Conservation (phyloP, 2,888 invertebrate genomes). For the Lochmaea crataegi region DNA sequence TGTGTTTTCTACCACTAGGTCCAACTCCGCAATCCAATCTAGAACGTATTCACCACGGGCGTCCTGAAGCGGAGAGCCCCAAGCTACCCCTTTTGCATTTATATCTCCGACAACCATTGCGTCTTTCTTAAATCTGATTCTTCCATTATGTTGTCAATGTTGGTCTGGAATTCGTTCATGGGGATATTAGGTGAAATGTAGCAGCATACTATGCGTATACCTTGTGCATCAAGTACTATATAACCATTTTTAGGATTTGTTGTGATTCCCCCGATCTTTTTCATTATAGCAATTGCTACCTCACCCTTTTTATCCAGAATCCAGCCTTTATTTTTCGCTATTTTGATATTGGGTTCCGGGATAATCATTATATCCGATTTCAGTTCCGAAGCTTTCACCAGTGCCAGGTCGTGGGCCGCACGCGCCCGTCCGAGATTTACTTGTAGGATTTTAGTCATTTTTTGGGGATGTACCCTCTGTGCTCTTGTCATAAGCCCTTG, state of each 20-base stretch:
- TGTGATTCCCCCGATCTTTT: conserved; percentile 8
- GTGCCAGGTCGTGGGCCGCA: conserved; percentile 14
- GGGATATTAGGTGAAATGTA: conserved; percentile 26
- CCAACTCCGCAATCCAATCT: not conserved
- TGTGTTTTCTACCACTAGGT: no score
- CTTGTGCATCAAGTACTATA: not conserved
- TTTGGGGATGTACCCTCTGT: not conserved
- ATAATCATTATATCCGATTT: conserved; percentile 30
- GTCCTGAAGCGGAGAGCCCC: conserved; percentile 25
- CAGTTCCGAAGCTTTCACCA: conserved; percentile 11
- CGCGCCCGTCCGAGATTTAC: not conserved
- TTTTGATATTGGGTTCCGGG: conserved; percentile 34
- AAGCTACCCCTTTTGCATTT: conserved; percentile 29
- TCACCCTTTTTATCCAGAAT: no score
- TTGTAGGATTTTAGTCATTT: not conserved
- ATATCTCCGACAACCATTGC: conserved; percentile 30
- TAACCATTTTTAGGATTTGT: conserved; percentile 5
- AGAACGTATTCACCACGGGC: no score
- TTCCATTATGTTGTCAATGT: conserved; percentile 18
- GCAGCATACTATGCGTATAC: conserved; percentile 14
- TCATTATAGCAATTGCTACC: no score
- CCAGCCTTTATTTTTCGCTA: not conserved
- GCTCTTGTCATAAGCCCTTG: no score
- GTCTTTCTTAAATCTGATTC: not conserved
- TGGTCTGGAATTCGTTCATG: not conserved